Evolutionary conservation across 2,797 vertebrate genomes (phyloP), one percentile per base, ranked within the genome.

Genomic region (Sebastes nivosus): DNA sequence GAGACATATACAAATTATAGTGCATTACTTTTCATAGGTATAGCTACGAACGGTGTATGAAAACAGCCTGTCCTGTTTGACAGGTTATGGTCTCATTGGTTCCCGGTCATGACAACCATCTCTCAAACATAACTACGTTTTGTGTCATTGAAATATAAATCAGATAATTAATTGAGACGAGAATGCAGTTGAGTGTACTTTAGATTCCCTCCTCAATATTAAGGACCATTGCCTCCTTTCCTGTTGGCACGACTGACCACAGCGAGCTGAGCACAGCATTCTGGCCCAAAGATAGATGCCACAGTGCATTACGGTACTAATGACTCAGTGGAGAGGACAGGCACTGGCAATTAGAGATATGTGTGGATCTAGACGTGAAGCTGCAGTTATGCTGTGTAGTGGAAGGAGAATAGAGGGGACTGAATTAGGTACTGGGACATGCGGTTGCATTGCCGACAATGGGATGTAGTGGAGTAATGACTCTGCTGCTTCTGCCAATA

Each of bases 291-390:
- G 86, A 92, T 69, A 86, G 89, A 89, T 81, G 91, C 90, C 92
- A 89, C 81, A 82, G 72, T 77, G 86, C 84, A 93, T 93, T 92
- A 92, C 10, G 13, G 67, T 63, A 80, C 85, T 92, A 93, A 93
- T 91, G 93, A 92, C 81, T 91, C 85, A 85, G 89, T 83, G 77
- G 83, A 89, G 81, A 86, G 79, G 89, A 92, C 90, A 87, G 87
- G 79, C 75, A 34, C 60, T 85, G 81, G 91, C 88, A 92, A 93
- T 93, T 93, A 92, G 83, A 82, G 80, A 77, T 88, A 83, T 83
- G 88, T 87, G 84, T 69, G 79, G 69, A 81, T 79, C 27, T 66
- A 42, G 82, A 82, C 75, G 63, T 87, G 72, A 75, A 80, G 73
- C 52, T 66, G 79, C 72, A 78, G 74, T 72, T 82, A 22, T 30